Percentiles rank a stretch among this genome's conserved stretches.
Conservation (phyloP, 2,113 vertebrate species). For the Oreocharis arfaki region DNA sequence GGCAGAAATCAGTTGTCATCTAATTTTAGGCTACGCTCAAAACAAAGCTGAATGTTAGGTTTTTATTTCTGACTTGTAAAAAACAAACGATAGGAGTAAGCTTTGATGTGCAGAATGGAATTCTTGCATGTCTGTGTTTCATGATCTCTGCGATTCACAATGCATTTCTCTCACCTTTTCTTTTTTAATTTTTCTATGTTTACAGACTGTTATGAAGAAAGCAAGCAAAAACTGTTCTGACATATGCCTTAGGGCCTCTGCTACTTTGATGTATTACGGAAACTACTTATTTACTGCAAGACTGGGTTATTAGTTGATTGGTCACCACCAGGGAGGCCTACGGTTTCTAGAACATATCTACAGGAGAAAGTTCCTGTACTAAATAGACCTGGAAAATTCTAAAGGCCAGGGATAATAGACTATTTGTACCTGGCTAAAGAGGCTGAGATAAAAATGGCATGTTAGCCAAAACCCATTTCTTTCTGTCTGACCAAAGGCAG, state of each 20-base stretch:
- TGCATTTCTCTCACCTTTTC: not conserved
- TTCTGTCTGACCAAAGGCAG: not conserved
- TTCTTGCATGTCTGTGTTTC: not conserved
- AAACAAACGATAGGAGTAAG: fast-evolving
- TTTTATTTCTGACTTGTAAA: not conserved
- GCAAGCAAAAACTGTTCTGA: not conserved
- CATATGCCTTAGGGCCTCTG: not conserved
- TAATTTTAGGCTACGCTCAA: not conserved
- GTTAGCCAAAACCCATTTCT: not conserved
- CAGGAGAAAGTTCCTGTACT: not conserved
- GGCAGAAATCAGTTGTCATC: not conserved
- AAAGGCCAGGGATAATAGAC: not conserved
- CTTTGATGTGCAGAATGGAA: not conserved
- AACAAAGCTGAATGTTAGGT: not conserved
- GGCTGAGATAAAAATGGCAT: not conserved
- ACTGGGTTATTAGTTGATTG: not conserved
- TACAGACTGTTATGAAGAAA: not conserved
- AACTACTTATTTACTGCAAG: not conserved
- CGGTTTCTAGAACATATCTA: not conserved
- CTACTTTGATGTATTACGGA: not conserved
- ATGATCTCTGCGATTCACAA: not conserved
- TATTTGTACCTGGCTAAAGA: not conserved
- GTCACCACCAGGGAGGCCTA: not conserved
- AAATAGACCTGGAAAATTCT: not conserved
- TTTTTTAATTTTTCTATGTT: not conserved